phyloP scores from a whole-genome alignment of 2,797 vertebrate species.

The Uromys caudimaculatus region DNA sequence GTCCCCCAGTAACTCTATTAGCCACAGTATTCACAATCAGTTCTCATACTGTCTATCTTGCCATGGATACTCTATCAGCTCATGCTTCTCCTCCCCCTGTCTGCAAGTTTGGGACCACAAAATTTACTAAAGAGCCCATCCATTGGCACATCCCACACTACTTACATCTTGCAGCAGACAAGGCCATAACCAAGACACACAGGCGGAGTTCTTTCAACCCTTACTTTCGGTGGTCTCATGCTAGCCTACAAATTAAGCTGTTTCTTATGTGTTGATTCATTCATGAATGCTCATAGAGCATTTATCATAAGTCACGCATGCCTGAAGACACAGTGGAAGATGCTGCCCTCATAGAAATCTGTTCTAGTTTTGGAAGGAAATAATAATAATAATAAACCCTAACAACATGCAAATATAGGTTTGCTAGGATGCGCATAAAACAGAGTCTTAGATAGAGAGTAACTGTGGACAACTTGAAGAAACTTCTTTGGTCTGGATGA shows the following conservation, averaged over 20 bases:
- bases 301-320: fast-evolving
- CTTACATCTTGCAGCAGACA: not conserved
- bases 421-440: not conserved
- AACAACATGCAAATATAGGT: not conserved
- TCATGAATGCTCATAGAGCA: not conserved
- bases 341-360: not conserved
- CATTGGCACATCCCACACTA: fast-evolving
- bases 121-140: not conserved
- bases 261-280: not conserved
- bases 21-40: not conserved
- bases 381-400: not conserved
- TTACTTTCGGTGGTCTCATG: not conserved
- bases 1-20: not conserved
- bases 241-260: not conserved
- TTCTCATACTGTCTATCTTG: not conserved
- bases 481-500: not conserved
- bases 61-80: not conserved
- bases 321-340: not conserved
- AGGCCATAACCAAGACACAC: not conserved
- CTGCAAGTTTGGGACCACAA: not conserved
- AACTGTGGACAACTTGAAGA: not conserved
- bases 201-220: not conserved
- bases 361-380: not conserved
- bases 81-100: not conserved
- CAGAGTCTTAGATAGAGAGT: not conserved